phyloP scores from a whole-genome alignment of 2,113 vertebrate genomes.

The Brachypodius melanocephalos region DNA sequence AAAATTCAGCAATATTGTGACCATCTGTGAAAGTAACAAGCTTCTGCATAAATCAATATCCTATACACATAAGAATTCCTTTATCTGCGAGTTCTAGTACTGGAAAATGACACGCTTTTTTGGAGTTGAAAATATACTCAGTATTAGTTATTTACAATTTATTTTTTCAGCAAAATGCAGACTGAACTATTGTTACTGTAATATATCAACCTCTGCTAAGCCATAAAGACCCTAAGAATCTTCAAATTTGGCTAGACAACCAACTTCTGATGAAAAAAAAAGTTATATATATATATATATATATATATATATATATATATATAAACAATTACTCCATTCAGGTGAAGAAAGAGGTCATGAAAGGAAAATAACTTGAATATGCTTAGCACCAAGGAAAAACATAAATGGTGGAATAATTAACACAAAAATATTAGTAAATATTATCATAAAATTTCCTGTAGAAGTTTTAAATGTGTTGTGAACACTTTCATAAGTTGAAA shows the following conservation, averaged over 20 bases:
- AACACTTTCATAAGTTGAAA: neutral
- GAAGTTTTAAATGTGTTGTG: accelerated
- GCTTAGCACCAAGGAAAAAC: neutral
- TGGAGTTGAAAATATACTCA: neutral
- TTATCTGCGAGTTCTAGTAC: neutral
- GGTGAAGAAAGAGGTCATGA: neutral
- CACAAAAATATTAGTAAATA: neutral
- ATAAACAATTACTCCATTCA: neutral
- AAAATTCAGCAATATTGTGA: neutral
- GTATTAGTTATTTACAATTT: neutral
- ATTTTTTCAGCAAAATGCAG: neutral
- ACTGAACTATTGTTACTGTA: neutral
- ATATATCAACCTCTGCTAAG: neutral
- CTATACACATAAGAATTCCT: neutral
- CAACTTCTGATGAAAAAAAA: neutral
- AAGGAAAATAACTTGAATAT: neutral
- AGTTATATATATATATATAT: neutral
- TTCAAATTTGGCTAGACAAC: neutral
- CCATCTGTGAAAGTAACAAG: neutral
- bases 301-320: too few species aligned
- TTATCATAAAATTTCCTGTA: neutral
- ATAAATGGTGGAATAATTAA: neutral
- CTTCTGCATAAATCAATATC: neutral
- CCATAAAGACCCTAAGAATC: neutral
- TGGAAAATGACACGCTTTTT: neutral